phyloP scores from a whole-genome alignment of 2,113 vertebrate genomes.

The human (Homo sapiens) region DNA sequence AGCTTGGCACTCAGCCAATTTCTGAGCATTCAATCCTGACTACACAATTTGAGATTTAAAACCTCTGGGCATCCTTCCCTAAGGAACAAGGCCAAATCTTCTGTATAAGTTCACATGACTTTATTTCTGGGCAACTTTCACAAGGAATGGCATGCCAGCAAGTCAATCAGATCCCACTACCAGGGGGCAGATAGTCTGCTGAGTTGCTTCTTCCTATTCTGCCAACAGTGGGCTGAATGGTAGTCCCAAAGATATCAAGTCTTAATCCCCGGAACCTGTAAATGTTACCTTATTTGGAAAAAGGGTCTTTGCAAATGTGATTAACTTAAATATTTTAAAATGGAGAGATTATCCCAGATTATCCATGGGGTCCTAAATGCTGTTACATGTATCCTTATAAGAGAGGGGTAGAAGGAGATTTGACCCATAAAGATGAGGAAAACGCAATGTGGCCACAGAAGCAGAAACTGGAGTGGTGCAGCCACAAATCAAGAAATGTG shows the following conservation, averaged over 20 bases:
- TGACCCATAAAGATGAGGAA: not conserved
- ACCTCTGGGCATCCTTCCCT: conserved; percentile 55
- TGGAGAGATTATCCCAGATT: not conserved
- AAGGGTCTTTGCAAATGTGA: not conserved
- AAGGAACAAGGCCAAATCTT: conserved; percentile 55
- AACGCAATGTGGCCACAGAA: not conserved
- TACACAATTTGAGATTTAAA: conserved; percentile 59
- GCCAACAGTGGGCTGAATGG: not conserved
- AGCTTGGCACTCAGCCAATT: conserved; percentile 32
- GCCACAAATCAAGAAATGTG: not conserved
- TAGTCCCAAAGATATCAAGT: not conserved
- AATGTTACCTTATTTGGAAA: not conserved
- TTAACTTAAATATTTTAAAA: not conserved
- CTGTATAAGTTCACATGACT: conserved; percentile 47
- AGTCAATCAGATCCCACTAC: conserved; percentile 45
- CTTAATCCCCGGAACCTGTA: not conserved
- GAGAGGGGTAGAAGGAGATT: not conserved
- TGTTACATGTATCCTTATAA: not conserved
- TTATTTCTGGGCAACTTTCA: conserved; percentile 60
- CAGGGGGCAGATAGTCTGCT: not conserved
- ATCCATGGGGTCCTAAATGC: not conserved
- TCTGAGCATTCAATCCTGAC: conserved; percentile 45
- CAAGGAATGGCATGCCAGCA: conserved; percentile 38
- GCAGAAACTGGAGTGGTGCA: not conserved
- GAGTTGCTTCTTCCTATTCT: not conserved